Percentiles rank a stretch among this genome's conserved stretches.
Evolutionary conservation across 64 coral and sea anemone species (phyloP).

Genomic region (Orbicella faveolata): DNA sequence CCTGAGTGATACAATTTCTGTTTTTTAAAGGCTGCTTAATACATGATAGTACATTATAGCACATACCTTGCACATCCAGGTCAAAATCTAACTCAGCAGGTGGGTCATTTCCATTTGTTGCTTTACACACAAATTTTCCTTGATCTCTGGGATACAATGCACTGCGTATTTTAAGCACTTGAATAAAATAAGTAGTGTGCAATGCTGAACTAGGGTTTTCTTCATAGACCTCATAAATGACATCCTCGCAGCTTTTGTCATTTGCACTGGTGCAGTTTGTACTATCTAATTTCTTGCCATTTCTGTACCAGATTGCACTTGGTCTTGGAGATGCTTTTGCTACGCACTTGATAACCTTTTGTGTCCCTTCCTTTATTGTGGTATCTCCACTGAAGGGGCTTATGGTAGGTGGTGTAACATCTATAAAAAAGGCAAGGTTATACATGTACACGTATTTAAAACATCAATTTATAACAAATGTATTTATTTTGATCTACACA

Average conservation of each 20-base stretch:
- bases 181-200: neutral
- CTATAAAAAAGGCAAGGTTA: neutral
- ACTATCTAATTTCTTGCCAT: slow-evolving; percentile 5
- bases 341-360: neutral
- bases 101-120: slow-evolving; percentile 14
- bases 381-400: neutral
- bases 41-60: neutral
- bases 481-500: too few relatives aligned
- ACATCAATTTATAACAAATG: too few relatives aligned
- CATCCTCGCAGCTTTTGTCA: neutral
- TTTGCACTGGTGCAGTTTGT: neutral
- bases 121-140: slow-evolving; percentile 28
- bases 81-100: neutral
- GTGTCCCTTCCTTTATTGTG: neutral
- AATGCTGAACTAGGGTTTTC: neutral
- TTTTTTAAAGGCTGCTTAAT: too few relatives aligned
- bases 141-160: slow-evolving; percentile 37
- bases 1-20: too few relatives aligned
- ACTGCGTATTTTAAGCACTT: slow-evolving; percentile 12
- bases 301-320: slow-evolving; percentile 35
- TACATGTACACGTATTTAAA: neutral
- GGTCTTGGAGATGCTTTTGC: slow-evolving; percentile 13
- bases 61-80: slow-evolving; percentile 35
- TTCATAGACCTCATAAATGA: slow-evolving; percentile 32
- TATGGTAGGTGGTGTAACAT: neutral